phyloP scores from a whole-genome alignment of 2,888 invertebrate genomes.

The Nesidiocoris tenuis region DNA sequence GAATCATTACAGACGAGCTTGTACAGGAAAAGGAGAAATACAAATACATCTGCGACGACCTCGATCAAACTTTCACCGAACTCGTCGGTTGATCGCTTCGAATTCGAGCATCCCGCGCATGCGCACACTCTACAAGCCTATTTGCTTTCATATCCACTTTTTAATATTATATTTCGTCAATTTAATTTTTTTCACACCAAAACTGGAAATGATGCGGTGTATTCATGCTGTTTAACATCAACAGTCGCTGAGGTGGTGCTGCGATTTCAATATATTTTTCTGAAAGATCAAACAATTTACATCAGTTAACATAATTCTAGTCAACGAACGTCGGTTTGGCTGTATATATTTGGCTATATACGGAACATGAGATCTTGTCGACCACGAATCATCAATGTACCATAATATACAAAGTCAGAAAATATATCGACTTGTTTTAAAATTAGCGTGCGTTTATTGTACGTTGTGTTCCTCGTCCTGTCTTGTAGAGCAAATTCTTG shows the following conservation, averaged over 20 bases:
- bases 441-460: neutral
- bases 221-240: conserved; percentile 12
- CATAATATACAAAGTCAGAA: conserved; percentile 8
- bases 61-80: conserved; percentile 76
- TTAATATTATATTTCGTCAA: neutral
- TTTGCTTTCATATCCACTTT: neutral
- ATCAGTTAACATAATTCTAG: neutral
- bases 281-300: conserved; percentile 10
- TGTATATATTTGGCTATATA: conserved; percentile 21
- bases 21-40: conserved; percentile 73
- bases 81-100: conserved; percentile 59
- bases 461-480: neutral
- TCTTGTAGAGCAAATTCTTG: neutral
- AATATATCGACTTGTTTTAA: conserved; percentile 36
- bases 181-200: neutral
- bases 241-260: conserved; percentile 26
- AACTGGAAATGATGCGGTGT: neutral
- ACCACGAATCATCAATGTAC: conserved; percentile 7
- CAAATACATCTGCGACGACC: conserved; percentile 74
- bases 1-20: conserved; percentile 58
- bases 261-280: conserved; percentile 27
- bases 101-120: neutral
- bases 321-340: neutral
- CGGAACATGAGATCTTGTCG: conserved; percentile 13
- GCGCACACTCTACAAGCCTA: neutral